Percentiles rank a stretch among this genome's conserved stretches.
phyloP scores from a whole-genome alignment of 2,113 vertebrate genomes.

The Vulpes vulpes region DNA sequence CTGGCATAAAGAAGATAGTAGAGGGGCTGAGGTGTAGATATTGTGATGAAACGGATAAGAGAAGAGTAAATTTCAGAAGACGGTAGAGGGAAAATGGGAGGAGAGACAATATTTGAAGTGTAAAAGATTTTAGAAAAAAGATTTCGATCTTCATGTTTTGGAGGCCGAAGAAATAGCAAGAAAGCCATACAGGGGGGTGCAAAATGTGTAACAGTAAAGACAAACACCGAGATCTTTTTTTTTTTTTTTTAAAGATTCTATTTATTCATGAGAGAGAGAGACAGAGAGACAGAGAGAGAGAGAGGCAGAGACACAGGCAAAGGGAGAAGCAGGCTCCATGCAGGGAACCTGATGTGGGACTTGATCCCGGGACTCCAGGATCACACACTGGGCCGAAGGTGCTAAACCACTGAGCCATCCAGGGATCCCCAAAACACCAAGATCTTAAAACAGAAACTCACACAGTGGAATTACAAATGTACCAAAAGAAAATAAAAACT shows the following conservation, averaged over 20 bases:
- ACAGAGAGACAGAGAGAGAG: too few relatives aligned
- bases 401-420: too few relatives aligned
- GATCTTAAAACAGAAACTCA: slow-evolving; percentile 24
- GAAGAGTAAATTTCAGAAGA: not conserved
- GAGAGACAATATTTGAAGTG: not conserved
- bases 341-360: too few relatives aligned
- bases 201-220: not conserved
- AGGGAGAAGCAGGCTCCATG: too few relatives aligned
- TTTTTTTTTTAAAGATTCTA: too few relatives aligned
- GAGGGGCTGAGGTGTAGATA: not conserved
- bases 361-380: too few relatives aligned
- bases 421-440: not conserved
- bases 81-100: not conserved
- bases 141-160: not conserved
- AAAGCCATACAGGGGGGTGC: not conserved
- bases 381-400: too few relatives aligned
- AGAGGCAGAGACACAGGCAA: too few relatives aligned
- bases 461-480: not conserved
- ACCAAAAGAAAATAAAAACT: not conserved
- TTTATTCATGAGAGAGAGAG: too few relatives aligned
- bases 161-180: slow-evolving; percentile 26
- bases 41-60: not conserved
- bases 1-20: not conserved
- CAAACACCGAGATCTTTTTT: too few relatives aligned
- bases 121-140: not conserved